These are phyloP conservation scores for Tachystola acroxantha DNA, from an alignment of 2,888 invertebrate species.

Conservation along the genomic window DNA sequence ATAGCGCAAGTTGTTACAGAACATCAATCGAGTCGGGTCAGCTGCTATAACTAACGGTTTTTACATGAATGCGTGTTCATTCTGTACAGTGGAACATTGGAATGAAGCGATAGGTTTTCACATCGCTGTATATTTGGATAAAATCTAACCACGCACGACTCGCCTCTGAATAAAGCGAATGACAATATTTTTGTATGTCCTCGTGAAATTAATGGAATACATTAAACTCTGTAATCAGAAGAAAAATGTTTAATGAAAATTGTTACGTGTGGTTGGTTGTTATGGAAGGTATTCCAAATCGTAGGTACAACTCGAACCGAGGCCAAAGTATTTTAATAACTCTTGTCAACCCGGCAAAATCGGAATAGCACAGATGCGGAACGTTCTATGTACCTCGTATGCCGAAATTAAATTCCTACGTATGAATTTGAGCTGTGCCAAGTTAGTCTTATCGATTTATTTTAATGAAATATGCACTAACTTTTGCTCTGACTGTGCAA, in stretches of 20 bases:
- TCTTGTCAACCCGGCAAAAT: slow-evolving; percentile 28
- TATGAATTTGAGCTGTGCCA: background rate
- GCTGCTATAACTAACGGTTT: no score
- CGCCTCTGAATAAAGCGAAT: no score
- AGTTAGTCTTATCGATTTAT: slow-evolving; percentile 16
- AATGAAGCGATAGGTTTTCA: no score
- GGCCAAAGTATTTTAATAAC: slow-evolving; percentile 56
- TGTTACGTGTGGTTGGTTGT: slow-evolving; percentile 28
- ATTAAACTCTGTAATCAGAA: slow-evolving; percentile 14
- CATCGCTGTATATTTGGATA: no score
- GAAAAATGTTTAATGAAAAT: slow-evolving; percentile 44
- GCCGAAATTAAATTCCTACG: slow-evolving; percentile 34
- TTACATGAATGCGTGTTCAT: no score
- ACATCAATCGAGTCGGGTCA: no score
- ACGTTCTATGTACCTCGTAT: slow-evolving; percentile 3
- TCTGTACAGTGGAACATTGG: no score
- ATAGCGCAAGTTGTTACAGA: no score
- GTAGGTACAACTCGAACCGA: slow-evolving; percentile 13
- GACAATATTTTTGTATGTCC: no score
- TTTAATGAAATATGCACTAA: slow-evolving; percentile 6
- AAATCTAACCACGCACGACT: no score
- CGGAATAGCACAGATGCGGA: slow-evolving; percentile 18
- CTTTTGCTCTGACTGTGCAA: no score
- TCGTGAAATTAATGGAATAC: no score
- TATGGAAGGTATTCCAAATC: slow-evolving; percentile 19